A percentile compares a stretch with the other conserved stretches of the same genome.
Conservation (phyloP, 2,888 invertebrate genomes). For the Lathronympha strigana region DNA sequence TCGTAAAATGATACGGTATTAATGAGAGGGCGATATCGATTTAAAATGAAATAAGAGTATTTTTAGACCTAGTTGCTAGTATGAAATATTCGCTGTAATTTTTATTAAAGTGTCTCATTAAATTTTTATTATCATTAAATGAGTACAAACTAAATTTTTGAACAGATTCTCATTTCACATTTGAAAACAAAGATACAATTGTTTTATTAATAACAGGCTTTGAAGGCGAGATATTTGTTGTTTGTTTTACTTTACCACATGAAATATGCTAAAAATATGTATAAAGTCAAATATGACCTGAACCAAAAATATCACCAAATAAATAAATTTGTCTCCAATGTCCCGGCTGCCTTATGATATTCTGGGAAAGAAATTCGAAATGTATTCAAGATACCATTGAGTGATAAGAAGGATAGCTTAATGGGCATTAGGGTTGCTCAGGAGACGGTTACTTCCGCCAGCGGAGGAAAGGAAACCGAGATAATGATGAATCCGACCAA, state of each 20-base stretch:
- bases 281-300: not conserved
- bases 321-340: not conserved
- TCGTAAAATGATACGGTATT: constrained; percentile 13
- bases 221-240: not conserved
- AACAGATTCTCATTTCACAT: too few relatives aligned
- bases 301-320: not conserved
- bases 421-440: constrained; percentile 24
- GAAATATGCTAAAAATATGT: not conserved
- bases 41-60: constrained; percentile 12
- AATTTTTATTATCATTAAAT: too few relatives aligned
- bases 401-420: constrained; percentile 32
- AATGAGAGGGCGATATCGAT: constrained; percentile 25
- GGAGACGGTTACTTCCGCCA: constrained; percentile 24
- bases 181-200: too few relatives aligned
- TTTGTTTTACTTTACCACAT: not conserved
- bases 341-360: constrained; percentile 22
- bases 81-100: not conserved
- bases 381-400: constrained; percentile 28
- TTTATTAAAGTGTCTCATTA: not conserved
- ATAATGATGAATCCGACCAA: constrained; percentile 25
- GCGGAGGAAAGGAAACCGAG: constrained; percentile 12
- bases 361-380: constrained; percentile 22
- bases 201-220: not conserved
- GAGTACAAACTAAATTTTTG: too few relatives aligned
- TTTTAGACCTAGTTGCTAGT: not conserved